Conservation (phyloP, 1,140 invertebrate species). For the Apis dorsata region DNA sequence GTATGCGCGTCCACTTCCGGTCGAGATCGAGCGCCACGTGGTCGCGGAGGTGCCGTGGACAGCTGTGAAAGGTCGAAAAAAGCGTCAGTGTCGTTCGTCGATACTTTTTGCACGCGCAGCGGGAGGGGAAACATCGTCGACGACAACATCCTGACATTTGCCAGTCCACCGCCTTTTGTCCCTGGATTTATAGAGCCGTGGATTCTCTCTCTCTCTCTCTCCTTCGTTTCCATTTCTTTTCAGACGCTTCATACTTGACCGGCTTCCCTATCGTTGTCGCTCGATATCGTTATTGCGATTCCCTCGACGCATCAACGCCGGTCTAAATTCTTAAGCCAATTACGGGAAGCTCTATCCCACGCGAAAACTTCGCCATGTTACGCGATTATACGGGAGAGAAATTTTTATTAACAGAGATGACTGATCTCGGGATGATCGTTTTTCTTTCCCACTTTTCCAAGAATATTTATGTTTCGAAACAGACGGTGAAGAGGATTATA, state of each 20-base stretch:
- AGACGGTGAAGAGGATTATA: no score
- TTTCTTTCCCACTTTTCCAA: not conserved
- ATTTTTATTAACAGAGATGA: not conserved
- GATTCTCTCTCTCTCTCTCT: no score
- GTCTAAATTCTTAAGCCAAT: constrained; percentile 34
- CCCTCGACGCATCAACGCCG: not conserved
- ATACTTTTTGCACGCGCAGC: constrained; percentile 44
- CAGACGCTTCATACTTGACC: not conserved
- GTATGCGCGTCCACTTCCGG: constrained; percentile 54
- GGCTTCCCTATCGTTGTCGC: constrained; percentile 20
- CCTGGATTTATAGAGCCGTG: constrained; percentile 41
- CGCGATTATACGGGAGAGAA: no score
- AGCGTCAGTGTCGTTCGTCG: constrained; percentile 15
- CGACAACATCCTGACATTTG: constrained; percentile 49
- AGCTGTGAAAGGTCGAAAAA: constrained; percentile 47
- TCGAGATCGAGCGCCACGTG: constrained; percentile 45
- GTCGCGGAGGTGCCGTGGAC: constrained; percentile 41
- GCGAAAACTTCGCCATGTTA: not conserved
- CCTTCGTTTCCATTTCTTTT: not conserved
- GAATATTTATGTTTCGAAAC: no score
- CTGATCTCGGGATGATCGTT: not conserved
- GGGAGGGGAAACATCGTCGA: constrained; percentile 42
- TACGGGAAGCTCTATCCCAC: constrained; percentile 24
- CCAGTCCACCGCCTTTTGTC: constrained; percentile 42
- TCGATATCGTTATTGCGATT: constrained; percentile 19